Conservation (phyloP, 2,113 vertebrate species). For the Heterochromis multidens region DNA sequence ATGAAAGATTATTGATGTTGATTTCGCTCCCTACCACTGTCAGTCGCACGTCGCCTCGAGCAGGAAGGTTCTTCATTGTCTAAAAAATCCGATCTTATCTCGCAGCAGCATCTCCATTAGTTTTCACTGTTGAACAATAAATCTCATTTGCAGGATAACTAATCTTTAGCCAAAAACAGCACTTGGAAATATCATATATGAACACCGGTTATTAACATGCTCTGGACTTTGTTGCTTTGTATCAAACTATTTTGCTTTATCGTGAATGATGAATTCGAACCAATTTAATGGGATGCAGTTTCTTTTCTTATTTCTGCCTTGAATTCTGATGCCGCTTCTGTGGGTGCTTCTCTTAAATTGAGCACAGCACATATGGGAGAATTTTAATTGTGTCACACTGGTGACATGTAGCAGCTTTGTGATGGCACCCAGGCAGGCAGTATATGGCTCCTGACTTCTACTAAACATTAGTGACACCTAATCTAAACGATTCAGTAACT, state of each 20-base stretch:
- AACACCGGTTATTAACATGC: slow-evolving; percentile 35
- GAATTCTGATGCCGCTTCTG: background rate
- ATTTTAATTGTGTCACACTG: slow-evolving; percentile 71
- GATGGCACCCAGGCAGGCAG: slow-evolving; percentile 55
- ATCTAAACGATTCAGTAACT: slow-evolving; percentile 77
- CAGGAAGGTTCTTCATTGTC: slow-evolving; percentile 75
- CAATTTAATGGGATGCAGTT: background rate
- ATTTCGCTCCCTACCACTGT: slow-evolving; percentile 67
- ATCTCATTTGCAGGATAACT: slow-evolving; percentile 73
- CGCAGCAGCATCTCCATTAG: slow-evolving; percentile 63
- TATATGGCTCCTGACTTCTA: slow-evolving; percentile 49
- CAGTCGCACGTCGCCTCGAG: slow-evolving; percentile 62
- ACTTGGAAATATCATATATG: slow-evolving; percentile 36
- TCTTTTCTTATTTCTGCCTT: background rate
- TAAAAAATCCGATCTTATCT: slow-evolving; percentile 70
- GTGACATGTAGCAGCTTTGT: slow-evolving; percentile 65
- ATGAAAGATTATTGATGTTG: slow-evolving; percentile 82
- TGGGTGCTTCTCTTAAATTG: background rate
- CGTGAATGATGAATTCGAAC: slow-evolving; percentile 15
- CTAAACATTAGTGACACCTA: slow-evolving; percentile 74
- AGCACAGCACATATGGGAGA: slow-evolving; percentile 2
- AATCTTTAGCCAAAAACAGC: slow-evolving; percentile 61
- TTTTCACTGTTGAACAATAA: slow-evolving; percentile 65
- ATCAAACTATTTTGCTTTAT: background rate
- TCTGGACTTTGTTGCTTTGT: slow-evolving; percentile 3